These are phyloP conservation scores for Bombus ignitus DNA, from an alignment of 1,140 invertebrate species.

Conservation along the genomic window DNA sequence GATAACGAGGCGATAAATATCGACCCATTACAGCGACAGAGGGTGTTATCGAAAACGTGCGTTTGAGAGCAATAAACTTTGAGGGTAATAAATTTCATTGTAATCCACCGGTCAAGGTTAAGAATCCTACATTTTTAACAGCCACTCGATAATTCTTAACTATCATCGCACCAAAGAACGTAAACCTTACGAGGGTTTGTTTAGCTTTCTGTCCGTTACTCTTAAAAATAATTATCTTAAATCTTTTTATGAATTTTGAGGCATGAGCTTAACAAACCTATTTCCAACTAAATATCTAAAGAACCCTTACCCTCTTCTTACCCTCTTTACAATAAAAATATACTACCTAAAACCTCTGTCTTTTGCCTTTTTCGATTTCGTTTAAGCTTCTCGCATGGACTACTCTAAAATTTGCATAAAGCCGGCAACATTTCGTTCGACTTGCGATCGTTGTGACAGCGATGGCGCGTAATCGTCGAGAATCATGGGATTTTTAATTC, in stretches of 20 bases:
- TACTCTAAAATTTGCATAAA: neutral
- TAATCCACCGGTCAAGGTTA: conserved; percentile 59
- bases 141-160: conserved; percentile 1
- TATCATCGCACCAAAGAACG: neutral
- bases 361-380: neutral
- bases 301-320: neutral
- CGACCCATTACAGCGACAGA: conserved; percentile 46
- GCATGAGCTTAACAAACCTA: fast-evolving
- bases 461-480: conserved; percentile 10
- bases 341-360: fast-evolving
- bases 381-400: neutral
- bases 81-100: conserved; percentile 60
- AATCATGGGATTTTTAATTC: conserved; percentile 45
- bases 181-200: neutral
- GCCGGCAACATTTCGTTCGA: neutral
- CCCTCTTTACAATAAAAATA: too few species aligned
- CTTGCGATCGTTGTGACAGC: neutral
- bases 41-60: conserved; percentile 63
- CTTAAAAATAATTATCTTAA: neutral
- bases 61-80: conserved; percentile 63
- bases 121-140: conserved; percentile 37
- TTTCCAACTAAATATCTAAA: too few species aligned
- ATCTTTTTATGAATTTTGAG: neutral
- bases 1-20: conserved; percentile 67
- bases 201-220: neutral